Evolutionary conservation across 2,797 vertebrate species (phyloP), one percentile per base, ranked within the genome.

Genomic region (Periophthalmus magnuspinnatus): DNA sequence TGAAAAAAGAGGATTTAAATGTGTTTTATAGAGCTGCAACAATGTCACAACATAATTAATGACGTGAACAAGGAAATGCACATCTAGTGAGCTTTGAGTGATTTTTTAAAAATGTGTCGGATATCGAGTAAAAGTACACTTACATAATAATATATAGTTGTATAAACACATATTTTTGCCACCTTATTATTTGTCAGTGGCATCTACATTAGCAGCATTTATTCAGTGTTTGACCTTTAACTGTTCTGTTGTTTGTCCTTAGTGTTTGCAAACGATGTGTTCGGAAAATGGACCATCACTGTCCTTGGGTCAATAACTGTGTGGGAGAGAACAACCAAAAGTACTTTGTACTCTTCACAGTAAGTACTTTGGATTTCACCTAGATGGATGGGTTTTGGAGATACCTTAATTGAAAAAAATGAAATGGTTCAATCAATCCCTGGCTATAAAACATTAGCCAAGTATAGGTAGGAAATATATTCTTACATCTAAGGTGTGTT

Each of bases 331-430:
- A 92, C 90, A 99, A 99, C 94, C 97, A 99, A 93, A 99, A 98
- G 90, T 99, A 97, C 91, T 99, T 99, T 92, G 97, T 99, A 89
- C 95, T 99, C 88, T 99, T 99, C 91, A 99, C 97, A 92, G 97
- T 99, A 91, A 95, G 96, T 96, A 68, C 10, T 59, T 21, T 21
- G n/a, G 19, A 38, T 36, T 33, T 19, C 33, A 21, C 22, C 24
- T 6, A 50, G 62, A 41, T 38, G 8, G 10, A 17, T 36, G 10
- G 21, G n/a, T 5, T 22, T 41, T 62, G 36, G 1, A 61, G 36
- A n/a, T 2, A 2, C 2, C 17, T n/a, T 6, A 50, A n/a, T 45
- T 14, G 5, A 10, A 41, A 50, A 8, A 50, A 50, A 14, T 14
- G 0, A 4, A 45, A 45, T 45, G n/a, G 48, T 50, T n/a, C 17